A percentile compares a stretch with the other conserved stretches of the same genome.
These are phyloP conservation scores for Agrotis segetum DNA, from an alignment of 2,888 invertebrate genomes.

Conservation along the genomic window DNA sequence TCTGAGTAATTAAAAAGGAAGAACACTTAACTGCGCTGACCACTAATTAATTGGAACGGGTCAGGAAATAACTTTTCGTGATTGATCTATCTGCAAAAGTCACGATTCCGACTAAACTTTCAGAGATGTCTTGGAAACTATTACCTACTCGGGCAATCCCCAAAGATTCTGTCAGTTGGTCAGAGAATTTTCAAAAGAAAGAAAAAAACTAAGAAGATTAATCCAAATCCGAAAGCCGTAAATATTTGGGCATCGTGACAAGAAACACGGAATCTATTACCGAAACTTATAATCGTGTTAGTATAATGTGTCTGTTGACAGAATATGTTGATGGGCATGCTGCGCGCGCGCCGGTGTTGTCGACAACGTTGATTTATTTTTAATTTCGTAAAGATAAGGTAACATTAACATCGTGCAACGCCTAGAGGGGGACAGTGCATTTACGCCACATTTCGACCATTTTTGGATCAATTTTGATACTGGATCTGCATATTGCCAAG, in stretches of 20 bases:
- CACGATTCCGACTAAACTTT: not conserved
- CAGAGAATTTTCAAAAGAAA: not conserved
- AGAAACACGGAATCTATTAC: slow-evolving; percentile 52
- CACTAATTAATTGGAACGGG: too few relatives aligned
- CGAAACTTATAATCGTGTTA: slow-evolving; percentile 39
- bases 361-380: slow-evolving; percentile 55
- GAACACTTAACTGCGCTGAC: too few relatives aligned
- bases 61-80: too few relatives aligned
- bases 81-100: not conserved
- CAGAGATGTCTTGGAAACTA: not conserved
- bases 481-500: too few relatives aligned
- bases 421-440: too few relatives aligned
- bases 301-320: slow-evolving; percentile 46
- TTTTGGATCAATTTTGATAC: too few relatives aligned
- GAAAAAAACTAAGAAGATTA: slow-evolving; percentile 3
- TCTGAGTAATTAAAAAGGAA: too few relatives aligned
- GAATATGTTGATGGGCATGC: slow-evolving; percentile 32
- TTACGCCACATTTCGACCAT: too few relatives aligned
- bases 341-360: slow-evolving; percentile 31
- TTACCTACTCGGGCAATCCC: not conserved
- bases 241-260: slow-evolving; percentile 44
- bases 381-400: slow-evolving; percentile 36
- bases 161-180: not conserved
- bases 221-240: slow-evolving; percentile 23
- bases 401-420: too few relatives aligned